A percentile compares a stretch with the other conserved stretches of the same genome.
These are phyloP conservation scores for Macrosoma leucophasiata DNA, from an alignment of 2,888 invertebrate genomes.

Conservation along the genomic window DNA sequence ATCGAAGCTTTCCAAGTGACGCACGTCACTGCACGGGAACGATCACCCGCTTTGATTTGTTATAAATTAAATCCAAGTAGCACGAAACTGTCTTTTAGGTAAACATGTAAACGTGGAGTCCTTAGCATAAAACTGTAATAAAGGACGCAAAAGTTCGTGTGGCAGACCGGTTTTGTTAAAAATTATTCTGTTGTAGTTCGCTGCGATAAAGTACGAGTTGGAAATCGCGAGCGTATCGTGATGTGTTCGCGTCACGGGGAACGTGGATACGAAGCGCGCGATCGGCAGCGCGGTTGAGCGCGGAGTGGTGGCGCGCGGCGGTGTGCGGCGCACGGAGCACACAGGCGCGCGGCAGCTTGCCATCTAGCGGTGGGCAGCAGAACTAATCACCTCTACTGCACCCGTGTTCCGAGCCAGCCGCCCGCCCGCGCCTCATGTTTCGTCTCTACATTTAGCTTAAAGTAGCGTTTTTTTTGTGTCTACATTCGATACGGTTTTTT, in stretches of 20 bases:
- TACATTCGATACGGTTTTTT: too few species aligned
- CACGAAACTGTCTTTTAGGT: conserved; percentile 25
- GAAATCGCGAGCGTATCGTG: conserved; percentile 60
- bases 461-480: too few species aligned
- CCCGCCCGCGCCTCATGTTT: too few species aligned
- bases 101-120: too few species aligned
- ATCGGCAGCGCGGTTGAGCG: conserved; percentile 69
- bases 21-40: conserved; percentile 23
- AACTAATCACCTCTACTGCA: conserved; percentile 29
- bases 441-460: too few species aligned
- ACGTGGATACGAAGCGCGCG: conserved; percentile 59
- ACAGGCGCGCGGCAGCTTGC: conserved; percentile 51
- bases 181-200: conserved; percentile 29
- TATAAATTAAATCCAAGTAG: conserved; percentile 27
- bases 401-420: conserved; percentile 45
- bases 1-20: conserved; percentile 16
- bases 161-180: too few species aligned
- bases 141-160: too few species aligned
- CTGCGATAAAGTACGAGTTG: conserved; percentile 33
- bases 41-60: conserved; percentile 15
- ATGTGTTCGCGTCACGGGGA: conserved; percentile 39
- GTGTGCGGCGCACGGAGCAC: conserved; percentile 53
- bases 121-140: too few species aligned
- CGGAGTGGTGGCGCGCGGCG: conserved; percentile 60
- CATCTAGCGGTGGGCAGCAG: conserved; percentile 66